phyloP scores from a whole-genome alignment of 2,113 vertebrate genomes.

The Benitochromis conjunctus region DNA sequence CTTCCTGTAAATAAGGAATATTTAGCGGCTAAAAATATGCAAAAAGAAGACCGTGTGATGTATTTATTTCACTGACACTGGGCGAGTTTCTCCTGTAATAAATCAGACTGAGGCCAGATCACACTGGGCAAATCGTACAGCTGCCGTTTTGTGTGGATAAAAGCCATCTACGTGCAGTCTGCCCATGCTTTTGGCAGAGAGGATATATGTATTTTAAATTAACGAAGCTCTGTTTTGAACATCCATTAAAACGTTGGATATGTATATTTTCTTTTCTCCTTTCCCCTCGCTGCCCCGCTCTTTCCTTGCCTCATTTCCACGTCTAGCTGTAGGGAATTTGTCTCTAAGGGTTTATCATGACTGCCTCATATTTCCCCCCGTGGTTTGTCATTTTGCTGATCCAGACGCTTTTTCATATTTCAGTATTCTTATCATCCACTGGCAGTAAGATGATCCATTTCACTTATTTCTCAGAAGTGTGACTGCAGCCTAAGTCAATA shows the following conservation, averaged over 20 bases:
- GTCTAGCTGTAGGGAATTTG: constrained; percentile 56
- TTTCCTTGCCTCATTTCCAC: constrained; percentile 28
- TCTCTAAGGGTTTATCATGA: constrained; percentile 63
- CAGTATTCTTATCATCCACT: constrained; percentile 71
- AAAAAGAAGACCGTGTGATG: background rate
- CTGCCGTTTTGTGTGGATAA: background rate
- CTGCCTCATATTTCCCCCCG: constrained; percentile 47
- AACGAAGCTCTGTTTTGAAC: constrained; percentile 18
- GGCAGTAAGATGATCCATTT: constrained; percentile 73
- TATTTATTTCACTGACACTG: background rate
- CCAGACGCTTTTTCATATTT: constrained; percentile 69
- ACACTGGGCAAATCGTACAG: background rate
- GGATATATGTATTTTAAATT: constrained; percentile 3
- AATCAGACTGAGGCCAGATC: background rate
- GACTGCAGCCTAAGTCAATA: constrained; percentile 68
- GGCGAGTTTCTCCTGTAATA: background rate
- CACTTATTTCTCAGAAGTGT: constrained; percentile 70
- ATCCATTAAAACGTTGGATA: constrained; percentile 18
- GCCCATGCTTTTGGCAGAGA: background rate
- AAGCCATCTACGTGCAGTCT: background rate
- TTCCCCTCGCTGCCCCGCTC: background rate
- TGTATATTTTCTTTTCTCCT: constrained; percentile 13
- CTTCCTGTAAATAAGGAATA: background rate
- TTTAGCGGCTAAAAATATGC: background rate
- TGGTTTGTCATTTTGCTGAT: constrained; percentile 71